Percentiles rank a stretch among this genome's conserved stretches.
phyloP scores from a whole-genome alignment of 2,888 invertebrate species.

The Melinaea marsaeus region DNA sequence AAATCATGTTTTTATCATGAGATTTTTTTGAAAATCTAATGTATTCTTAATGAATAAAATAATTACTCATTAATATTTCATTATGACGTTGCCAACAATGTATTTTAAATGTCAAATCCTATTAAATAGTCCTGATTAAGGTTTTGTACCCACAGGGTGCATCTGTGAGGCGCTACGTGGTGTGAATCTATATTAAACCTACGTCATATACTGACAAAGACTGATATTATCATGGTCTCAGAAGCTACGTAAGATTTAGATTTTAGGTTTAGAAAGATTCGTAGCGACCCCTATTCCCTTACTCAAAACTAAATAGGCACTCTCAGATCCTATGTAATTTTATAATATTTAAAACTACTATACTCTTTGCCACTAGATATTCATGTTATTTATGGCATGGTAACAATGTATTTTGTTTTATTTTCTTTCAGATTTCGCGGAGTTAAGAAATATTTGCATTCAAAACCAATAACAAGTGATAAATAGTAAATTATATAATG shows the following conservation, averaged over 20 bases:
- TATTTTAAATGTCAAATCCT: constrained; percentile 1
- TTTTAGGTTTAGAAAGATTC: constrained; percentile 1
- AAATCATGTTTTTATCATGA: no score
- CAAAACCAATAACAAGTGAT: no score
- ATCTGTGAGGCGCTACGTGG: constrained; percentile 2
- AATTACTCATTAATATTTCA: neutral
- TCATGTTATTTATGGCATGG: no score
- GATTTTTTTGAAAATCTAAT: no score
- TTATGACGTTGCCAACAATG: constrained; percentile 1
- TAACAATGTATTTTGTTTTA: no score
- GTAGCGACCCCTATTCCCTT: neutral
- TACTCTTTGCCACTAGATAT: no score
- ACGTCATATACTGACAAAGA: constrained; percentile 2
- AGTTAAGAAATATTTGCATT: no score
- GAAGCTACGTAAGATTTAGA: constrained; percentile 3
- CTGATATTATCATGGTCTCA: constrained; percentile 6
- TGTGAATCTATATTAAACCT: constrained; percentile 5
- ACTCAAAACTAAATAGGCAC: no score
- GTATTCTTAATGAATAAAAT: neutral
- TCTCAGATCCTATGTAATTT: no score
- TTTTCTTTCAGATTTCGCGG: no score
- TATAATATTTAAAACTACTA: no score
- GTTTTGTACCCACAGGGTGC: constrained; percentile 6
- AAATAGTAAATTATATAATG: no score
- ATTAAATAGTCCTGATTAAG: constrained; percentile 4